phyloP scores from a whole-genome alignment of 1,140 invertebrate species.

The Mactra quadrangularis region DNA sequence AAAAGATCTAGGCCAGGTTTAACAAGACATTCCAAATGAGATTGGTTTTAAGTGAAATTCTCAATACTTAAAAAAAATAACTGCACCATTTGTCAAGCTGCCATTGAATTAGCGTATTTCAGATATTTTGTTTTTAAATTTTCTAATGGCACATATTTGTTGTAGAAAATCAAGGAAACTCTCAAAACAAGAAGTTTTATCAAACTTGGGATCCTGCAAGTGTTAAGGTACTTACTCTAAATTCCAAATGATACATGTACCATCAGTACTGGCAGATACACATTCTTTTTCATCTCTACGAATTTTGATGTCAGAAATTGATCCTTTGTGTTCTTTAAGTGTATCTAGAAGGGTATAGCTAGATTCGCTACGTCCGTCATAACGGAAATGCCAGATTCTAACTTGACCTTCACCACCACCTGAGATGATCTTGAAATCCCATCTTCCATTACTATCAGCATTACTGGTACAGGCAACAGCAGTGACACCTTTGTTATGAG shows the following conservation, averaged over 20 bases:
- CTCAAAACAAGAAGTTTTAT: too few species aligned
- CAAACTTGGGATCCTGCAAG: too few species aligned
- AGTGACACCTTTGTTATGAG: constrained; percentile 94
- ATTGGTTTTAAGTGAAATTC: too few species aligned
- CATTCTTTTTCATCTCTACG: constrained; percentile 90
- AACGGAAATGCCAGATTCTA: constrained; percentile 71
- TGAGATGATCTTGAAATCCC: constrained; percentile 87
- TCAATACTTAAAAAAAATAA: too few species aligned
- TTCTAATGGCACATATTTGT: too few species aligned
- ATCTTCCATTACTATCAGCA: constrained; percentile 82
- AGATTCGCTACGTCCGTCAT: constrained; percentile 55
- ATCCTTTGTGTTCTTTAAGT: constrained; percentile 95
- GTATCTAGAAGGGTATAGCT: constrained; percentile 81
- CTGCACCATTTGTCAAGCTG: too few species aligned
- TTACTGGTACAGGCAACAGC: constrained; percentile 90
- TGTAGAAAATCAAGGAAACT: too few species aligned
- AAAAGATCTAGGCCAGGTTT: too few species aligned
- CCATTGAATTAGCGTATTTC: too few species aligned
- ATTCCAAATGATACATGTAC: constrained; percentile 96
- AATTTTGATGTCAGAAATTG: constrained; percentile 92
- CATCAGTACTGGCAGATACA: constrained; percentile 94
- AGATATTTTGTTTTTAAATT: too few species aligned
- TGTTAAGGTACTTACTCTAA: constrained; percentile 86
- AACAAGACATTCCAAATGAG: too few species aligned
- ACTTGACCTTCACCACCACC: constrained; percentile 94